Base-by-base conservation (phyloP, 1,140 invertebrate species). In the Spodoptera litura region DNA sequence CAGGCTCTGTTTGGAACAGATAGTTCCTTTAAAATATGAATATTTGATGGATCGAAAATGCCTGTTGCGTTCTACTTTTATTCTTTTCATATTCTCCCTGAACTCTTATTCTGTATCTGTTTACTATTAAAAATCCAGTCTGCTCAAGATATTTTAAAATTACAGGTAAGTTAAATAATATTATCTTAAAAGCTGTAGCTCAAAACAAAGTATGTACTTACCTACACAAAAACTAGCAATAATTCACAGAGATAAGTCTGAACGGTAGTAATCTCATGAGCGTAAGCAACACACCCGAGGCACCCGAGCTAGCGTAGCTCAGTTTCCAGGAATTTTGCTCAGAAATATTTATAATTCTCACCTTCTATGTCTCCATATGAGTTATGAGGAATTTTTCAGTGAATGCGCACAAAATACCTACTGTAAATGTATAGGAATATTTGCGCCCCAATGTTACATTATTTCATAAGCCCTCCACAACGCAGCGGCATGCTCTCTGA, bases 391-490 rank as follows among this genome's bases (percentile, higher is more conserved):
- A 82, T 71, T 80, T 86, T 84, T 77, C 78, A 31, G 59, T 59
- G 79, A 70, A 71, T 74, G 78, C 74, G 62, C 59, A 68, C 55
- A 79, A 78, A 83, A 78, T 72, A 58, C 51, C 44, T 27, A 64
- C 38, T 56, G 75, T 78, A 81, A 59, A 79, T 66, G 31, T 77
- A 68, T 68, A 66, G 51, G 62, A 51, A 15, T 68, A 77, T 77
- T 77, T 77, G 59, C 27, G 52, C 52, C 13, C 62, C 74, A 52
- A 52, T 77, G 85, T 82, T 83, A 83, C 84, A 87, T 87, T 88
- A 89, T 88, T 87, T 89, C 83, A 91, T 88, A 89, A 89, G 83
- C 82, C 74, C 75, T 80, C 73, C 12, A 52, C 73, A 70, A 78
- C 78, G 81, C 81, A 53, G 75, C 80, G 78, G 79, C 74, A 81